A percentile compares a stretch with the other conserved stretches of the same genome.
Evolutionary conservation across 2,113 vertebrate species (phyloP).

Genomic region (Leptocoma aspasia): DNA sequence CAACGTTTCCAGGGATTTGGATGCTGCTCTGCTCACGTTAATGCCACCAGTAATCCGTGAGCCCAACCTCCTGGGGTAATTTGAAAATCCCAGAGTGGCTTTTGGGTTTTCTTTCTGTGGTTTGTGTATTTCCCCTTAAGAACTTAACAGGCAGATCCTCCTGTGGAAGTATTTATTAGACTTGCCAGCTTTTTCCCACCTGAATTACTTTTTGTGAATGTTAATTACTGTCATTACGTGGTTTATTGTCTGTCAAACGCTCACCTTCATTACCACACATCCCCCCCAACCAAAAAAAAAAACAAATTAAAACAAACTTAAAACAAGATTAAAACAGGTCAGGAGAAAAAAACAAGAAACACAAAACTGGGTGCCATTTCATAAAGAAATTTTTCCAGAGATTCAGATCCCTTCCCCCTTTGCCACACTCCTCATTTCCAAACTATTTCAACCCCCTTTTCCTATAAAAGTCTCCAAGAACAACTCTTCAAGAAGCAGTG

Average conservation of each 20-base stretch:
- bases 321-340: neutral
- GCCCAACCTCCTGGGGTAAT: neutral
- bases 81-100: neutral
- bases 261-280: neutral
- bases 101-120: neutral
- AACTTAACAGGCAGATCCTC: neutral
- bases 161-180: neutral
- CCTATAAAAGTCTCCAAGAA: neutral
- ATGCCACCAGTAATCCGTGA: neutral
- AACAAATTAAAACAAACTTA: neutral
- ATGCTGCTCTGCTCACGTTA: neutral
- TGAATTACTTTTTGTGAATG: neutral
- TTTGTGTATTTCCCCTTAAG: neutral
- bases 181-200: neutral
- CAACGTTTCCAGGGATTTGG: neutral
- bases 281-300: neutral
- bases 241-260: neutral
- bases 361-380: neutral
- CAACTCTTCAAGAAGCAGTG: fast-evolving
- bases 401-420: neutral
- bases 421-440: neutral
- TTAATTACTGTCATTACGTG: neutral
- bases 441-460: neutral
- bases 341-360: neutral
- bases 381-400: neutral